phyloP scores from a whole-genome alignment of 2,113 vertebrate species.

The Lepus timidus region DNA sequence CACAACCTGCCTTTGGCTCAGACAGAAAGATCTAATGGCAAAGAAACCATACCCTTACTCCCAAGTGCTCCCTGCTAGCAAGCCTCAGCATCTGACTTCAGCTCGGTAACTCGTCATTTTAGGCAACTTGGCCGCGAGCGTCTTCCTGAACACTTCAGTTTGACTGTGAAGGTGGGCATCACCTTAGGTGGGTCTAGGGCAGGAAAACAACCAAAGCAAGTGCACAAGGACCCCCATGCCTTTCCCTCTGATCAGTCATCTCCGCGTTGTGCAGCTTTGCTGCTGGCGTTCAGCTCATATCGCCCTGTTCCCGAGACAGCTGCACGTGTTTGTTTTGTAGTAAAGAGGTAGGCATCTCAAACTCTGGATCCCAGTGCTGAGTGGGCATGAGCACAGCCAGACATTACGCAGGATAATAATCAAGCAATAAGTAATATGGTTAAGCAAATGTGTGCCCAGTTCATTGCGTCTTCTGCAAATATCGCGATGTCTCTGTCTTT shows the following conservation, averaged over 20 bases:
- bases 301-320: neutral
- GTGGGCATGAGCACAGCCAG: neutral
- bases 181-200: constrained; percentile 48
- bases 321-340: constrained; percentile 43
- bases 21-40: neutral
- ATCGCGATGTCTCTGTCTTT: constrained; percentile 34
- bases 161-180: constrained; percentile 67
- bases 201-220: neutral
- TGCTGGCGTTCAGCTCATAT: constrained; percentile 70
- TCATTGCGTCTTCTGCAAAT: constrained; percentile 53
- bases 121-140: constrained; percentile 59
- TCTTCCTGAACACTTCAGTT: constrained; percentile 56
- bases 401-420: constrained; percentile 61
- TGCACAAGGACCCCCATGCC: neutral
- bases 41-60: neutral
- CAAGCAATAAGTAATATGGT: constrained; percentile 49
- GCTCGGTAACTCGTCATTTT: constrained; percentile 50
- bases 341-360: constrained; percentile 48
- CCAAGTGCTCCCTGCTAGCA: neutral
- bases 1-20: neutral
- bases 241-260: constrained; percentile 43
- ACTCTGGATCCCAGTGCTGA: neutral
- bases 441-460: constrained; percentile 51
- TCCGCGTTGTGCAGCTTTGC: neutral
- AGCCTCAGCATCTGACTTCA: neutral